Conservation (phyloP, 2,888 invertebrate species). For the Automeris io region DNA sequence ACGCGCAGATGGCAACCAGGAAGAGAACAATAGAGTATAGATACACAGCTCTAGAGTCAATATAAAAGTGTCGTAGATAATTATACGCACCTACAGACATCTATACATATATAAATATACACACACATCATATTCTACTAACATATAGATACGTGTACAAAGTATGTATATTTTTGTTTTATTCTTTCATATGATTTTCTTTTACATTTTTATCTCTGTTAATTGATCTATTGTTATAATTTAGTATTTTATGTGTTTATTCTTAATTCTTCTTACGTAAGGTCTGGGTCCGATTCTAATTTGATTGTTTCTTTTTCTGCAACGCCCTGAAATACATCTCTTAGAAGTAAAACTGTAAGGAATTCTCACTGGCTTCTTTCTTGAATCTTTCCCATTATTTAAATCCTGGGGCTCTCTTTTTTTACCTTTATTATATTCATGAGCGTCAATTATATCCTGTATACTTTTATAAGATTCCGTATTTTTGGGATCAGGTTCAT, state of each 20-base stretch:
- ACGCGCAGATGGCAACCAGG: no score
- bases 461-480: constrained; percentile 48
- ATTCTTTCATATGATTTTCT: no score
- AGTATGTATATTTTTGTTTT: no score
- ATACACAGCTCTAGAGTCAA: no score
- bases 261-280: constrained; percentile 44
- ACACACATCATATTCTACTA: no score
- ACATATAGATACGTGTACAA: no score
- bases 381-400: constrained; percentile 30
- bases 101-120: no score
- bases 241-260: constrained; percentile 23
- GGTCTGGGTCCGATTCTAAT: constrained; percentile 40
- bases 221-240: no score
- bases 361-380: constrained; percentile 27
- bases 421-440: constrained; percentile 45
- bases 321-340: constrained; percentile 42
- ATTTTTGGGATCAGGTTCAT: constrained; percentile 30
- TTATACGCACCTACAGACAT: no score
- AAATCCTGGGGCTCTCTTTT: constrained; percentile 29
- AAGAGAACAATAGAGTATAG: no score
- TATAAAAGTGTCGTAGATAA: no score
- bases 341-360: constrained; percentile 22
- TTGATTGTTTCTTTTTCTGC: constrained; percentile 33
- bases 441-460: constrained; percentile 58
- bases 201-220: no score